Conservation (phyloP, 2,113 vertebrate genomes). For the Atherinomorus stipes region DNA sequence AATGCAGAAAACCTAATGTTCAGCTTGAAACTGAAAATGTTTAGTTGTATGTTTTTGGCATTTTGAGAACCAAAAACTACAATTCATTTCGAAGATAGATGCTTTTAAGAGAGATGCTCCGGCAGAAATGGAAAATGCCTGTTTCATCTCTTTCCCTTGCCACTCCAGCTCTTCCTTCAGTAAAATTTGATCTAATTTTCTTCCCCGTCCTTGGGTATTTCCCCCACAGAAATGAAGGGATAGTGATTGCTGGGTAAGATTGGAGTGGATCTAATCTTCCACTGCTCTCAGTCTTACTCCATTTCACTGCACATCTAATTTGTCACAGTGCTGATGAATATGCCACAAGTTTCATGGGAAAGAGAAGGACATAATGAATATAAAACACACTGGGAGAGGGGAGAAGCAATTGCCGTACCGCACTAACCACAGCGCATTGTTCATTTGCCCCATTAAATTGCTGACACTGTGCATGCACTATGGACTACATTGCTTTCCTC, state of each 20-base stretch:
- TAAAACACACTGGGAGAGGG: conserved; percentile 71
- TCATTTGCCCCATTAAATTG: conserved; percentile 70
- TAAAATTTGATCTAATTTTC: conserved; percentile 78
- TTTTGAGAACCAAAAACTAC: conserved; percentile 34
- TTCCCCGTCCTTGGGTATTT: conserved; percentile 76
- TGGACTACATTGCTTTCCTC: conserved; percentile 52
- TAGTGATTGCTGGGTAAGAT: conserved; percentile 79
- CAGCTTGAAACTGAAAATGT: conserved; percentile 7
- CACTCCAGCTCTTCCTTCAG: conserved; percentile 66
- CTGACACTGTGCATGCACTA: conserved; percentile 63
- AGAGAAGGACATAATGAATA: conserved; percentile 77
- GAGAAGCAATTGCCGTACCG: conserved; percentile 59
- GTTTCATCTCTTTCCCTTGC: conserved; percentile 66
- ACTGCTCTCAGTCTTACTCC: conserved; percentile 78
- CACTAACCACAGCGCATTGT: conserved; percentile 72
- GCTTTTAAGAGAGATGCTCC: conserved; percentile 44
- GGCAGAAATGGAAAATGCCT: conserved; percentile 55
- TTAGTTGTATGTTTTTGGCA: conserved; percentile 12
- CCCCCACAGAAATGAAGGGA: conserved; percentile 80
- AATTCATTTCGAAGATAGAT: conserved; percentile 54
- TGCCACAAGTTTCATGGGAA: conserved; percentile 79
- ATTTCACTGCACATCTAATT: conserved; percentile 83
- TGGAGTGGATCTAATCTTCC: conserved; percentile 80
- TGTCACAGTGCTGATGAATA: conserved; percentile 82
- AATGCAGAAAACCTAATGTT: conserved; percentile 6